Evolutionary conservation across 1,140 invertebrate genomes (phyloP).

Genomic region (Drosophila carrolli): DNA sequence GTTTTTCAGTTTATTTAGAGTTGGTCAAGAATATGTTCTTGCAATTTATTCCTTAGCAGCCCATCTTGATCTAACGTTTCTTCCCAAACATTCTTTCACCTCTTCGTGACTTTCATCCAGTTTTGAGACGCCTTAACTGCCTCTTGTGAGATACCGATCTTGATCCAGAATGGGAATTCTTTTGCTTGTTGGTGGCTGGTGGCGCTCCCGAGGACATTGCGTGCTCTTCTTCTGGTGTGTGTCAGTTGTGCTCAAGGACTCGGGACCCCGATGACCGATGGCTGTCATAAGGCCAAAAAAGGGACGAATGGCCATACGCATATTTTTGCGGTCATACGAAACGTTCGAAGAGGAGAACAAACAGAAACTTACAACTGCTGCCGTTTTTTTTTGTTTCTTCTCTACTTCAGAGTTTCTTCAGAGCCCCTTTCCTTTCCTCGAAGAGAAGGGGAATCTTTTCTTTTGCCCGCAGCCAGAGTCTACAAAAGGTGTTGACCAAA

Average conservation of each 20-base stretch:
- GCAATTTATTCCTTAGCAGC: neutral
- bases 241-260: constrained; percentile 79
- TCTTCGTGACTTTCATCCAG: constrained; percentile 10
- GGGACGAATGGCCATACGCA: constrained; percentile 66
- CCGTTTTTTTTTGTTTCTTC: constrained; percentile 52
- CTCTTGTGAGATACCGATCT: constrained; percentile 36
- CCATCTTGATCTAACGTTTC: constrained; percentile 15
- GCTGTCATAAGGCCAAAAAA: constrained; percentile 71
- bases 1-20: too few relatives aligned
- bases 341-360: constrained; percentile 36
- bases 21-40: too few relatives aligned
- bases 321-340: constrained; percentile 71
- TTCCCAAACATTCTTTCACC: neutral
- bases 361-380: constrained; percentile 79
- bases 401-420: constrained; percentile 4
- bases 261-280: constrained; percentile 47
- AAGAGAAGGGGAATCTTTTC: constrained; percentile 38
- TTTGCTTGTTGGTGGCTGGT: constrained; percentile 31
- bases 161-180: constrained; percentile 39
- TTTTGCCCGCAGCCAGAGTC: constrained; percentile 74
- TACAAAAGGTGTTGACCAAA: constrained; percentile 82
- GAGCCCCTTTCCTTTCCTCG: constrained; percentile 14
- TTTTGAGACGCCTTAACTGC: constrained; percentile 14
- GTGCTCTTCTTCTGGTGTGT: constrained; percentile 32
- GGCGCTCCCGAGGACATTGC: constrained; percentile 47